phyloP scores from a whole-genome alignment of 2,888 invertebrate species.

The Chalcosyrphus nemorum region DNA sequence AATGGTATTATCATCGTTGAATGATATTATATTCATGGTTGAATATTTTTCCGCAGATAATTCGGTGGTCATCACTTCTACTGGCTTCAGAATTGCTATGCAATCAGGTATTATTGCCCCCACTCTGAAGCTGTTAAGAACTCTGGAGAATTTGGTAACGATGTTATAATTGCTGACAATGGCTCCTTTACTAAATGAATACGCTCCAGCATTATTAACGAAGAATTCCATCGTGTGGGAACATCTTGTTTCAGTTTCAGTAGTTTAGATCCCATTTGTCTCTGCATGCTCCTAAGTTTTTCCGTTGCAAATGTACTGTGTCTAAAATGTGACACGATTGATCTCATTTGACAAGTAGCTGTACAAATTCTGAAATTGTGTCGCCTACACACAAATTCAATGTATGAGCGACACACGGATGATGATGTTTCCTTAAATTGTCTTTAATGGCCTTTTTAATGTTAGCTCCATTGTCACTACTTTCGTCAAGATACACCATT shows the following conservation, averaged over 20 bases:
- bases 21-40: too few relatives aligned
- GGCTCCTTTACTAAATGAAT: neutral
- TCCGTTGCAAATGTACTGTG: neutral
- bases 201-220: neutral
- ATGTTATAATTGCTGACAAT: conserved; percentile 7
- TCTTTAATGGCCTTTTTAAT: conserved; percentile 1
- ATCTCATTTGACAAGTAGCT: neutral
- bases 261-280: conserved; percentile 1
- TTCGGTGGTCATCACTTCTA: conserved; percentile 1
- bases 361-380: neutral
- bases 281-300: conserved; percentile 15
- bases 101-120: neutral
- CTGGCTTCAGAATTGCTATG: neutral
- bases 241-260: conserved; percentile 8
- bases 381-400: conserved; percentile 4
- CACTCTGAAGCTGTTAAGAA: conserved; percentile 3
- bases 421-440: conserved; percentile 28
- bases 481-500: conserved; percentile 14
- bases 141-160: neutral
- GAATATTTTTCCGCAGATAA: conserved; percentile 2
- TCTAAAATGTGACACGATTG: conserved; percentile 1
- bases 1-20: conserved; percentile 7
- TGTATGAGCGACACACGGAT: conserved; percentile 29
- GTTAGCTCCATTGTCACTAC: conserved; percentile 25
- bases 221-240: conserved; percentile 12